Evolutionary conservation across 2,888 invertebrate species (phyloP), one percentile per base, ranked within the genome.

Genomic region (Drosophila engyochracea): DNA sequence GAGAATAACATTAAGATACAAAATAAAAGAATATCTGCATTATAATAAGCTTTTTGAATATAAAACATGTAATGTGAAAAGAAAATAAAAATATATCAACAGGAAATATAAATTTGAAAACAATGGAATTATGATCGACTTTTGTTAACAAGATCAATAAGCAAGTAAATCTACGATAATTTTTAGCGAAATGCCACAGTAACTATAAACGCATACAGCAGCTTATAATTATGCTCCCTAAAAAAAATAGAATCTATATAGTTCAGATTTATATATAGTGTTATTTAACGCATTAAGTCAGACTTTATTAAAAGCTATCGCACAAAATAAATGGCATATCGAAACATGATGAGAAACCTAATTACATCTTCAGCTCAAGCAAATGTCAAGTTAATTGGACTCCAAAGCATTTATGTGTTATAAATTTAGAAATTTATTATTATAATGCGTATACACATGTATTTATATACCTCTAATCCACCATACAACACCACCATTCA

Each of bases 391-490:
- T 41, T 52, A 69, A 44, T 66, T 57, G 41, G 35, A 47, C 57
- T 57, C 66, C 57, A 66, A 67, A 67, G 51, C 30, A 57, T 47
- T 52, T 66, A 57, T 57, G 44, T 41, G 65, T 47, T 53, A 35
- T 55, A 49, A 49, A 54, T 68, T 65, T 67, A 52, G 68, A 67
- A 54, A 59, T 47, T 47, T 47, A 59, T 63, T 63, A 72, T 76
- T 68, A 72, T 72, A 63, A 52, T 47, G 58, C 75, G 39, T 53
- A 59, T 59, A 47, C 25, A 16, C 25, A 25, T 47, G 25, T 25
- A 47, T 47, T 25, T 25, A 25, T 47, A 25, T 16, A 44, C 12
- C 12, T 12, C 22, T 44, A 44, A 44, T 22, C 22, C 44, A 22
- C 22, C n/a, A 31, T 10, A 6, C 54, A 54, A n/a, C 28, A 60